Percentiles rank a stretch among this genome's conserved stretches.
phyloP scores from a whole-genome alignment of 2,113 vertebrate species.

The Fukomys damarensis region DNA sequence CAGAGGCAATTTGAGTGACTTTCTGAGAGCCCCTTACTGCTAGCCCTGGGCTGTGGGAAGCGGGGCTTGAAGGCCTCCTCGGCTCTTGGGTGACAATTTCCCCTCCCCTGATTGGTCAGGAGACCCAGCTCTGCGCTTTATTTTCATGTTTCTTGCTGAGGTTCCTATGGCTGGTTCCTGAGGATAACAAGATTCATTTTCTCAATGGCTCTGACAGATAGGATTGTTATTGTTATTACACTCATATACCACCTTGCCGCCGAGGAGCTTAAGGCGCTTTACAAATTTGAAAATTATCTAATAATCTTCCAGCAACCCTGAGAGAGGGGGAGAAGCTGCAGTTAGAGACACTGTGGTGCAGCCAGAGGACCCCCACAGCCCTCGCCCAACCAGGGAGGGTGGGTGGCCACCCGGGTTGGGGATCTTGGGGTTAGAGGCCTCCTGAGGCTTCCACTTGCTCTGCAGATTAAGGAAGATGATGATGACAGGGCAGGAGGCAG shows the following conservation, averaged over 20 bases:
- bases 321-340: slow-evolving; percentile 68
- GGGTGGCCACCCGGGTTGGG: not conserved
- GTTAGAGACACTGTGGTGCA: slow-evolving; percentile 37
- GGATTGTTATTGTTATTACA: slow-evolving; percentile 84
- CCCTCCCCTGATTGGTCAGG: slow-evolving; percentile 68
- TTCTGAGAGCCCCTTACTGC: slow-evolving; percentile 73
- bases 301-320: slow-evolving; percentile 82
- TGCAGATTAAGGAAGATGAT: slow-evolving; percentile 4
- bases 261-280: slow-evolving; percentile 81
- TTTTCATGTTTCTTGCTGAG: slow-evolving; percentile 75
- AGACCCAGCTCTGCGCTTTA: slow-evolving; percentile 7
- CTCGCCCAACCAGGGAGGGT: not conserved
- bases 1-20: slow-evolving; percentile 82
- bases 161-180: slow-evolving; percentile 76
- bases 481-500: not conserved
- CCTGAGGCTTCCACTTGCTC: not conserved
- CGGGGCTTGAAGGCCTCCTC: not conserved
- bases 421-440: not conserved
- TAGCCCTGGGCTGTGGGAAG: slow-evolving; percentile 21
- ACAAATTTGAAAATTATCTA: slow-evolving; percentile 85
- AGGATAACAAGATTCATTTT: slow-evolving; percentile 85
- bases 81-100: slow-evolving; percentile 36
- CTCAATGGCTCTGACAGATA: slow-evolving; percentile 84
- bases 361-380: not conserved
- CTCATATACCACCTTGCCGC: slow-evolving; percentile 84